These are phyloP conservation scores for Myotis planiceps DNA, from an alignment of 2,797 vertebrate species.

Conservation along the genomic window DNA sequence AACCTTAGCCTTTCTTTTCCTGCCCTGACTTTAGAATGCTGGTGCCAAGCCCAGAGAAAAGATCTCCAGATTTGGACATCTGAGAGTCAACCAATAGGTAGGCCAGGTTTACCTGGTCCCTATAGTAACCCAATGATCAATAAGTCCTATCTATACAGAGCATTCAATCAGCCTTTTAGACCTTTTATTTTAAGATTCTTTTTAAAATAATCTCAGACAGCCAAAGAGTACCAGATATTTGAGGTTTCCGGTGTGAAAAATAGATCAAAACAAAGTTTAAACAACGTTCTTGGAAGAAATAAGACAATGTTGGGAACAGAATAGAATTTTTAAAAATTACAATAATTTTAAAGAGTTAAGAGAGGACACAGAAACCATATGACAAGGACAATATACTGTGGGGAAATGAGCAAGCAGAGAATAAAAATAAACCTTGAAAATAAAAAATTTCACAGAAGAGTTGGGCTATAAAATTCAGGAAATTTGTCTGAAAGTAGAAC, in stretches of 20 bases:
- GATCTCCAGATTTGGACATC: not conserved
- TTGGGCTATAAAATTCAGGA: not conserved
- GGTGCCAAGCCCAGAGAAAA: not conserved
- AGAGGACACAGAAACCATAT: not conserved
- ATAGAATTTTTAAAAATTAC: not conserved
- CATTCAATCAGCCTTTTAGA: not conserved
- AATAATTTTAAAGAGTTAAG: not conserved
- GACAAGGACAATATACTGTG: not conserved
- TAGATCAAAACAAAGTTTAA: not conserved
- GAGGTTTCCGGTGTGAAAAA: not conserved
- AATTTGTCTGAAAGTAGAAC: not conserved
- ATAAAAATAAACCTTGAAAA: not conserved
- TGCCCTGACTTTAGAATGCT: not conserved
- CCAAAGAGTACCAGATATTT: not conserved
- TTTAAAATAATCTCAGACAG: not conserved
- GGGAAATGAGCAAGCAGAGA: not conserved
- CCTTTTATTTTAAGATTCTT: not conserved
- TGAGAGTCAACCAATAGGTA: not conserved
- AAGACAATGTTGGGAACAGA: not conserved
- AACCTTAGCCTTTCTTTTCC: not conserved
- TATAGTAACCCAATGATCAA: not conserved
- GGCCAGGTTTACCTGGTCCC: not conserved
- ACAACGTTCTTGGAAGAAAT: not conserved
- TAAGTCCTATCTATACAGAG: not conserved
- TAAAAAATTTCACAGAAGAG: not conserved